Evolutionary conservation across 2,113 vertebrate species (phyloP), one percentile per base, ranked within the genome.

Genomic region (Xenopus borealis): DNA sequence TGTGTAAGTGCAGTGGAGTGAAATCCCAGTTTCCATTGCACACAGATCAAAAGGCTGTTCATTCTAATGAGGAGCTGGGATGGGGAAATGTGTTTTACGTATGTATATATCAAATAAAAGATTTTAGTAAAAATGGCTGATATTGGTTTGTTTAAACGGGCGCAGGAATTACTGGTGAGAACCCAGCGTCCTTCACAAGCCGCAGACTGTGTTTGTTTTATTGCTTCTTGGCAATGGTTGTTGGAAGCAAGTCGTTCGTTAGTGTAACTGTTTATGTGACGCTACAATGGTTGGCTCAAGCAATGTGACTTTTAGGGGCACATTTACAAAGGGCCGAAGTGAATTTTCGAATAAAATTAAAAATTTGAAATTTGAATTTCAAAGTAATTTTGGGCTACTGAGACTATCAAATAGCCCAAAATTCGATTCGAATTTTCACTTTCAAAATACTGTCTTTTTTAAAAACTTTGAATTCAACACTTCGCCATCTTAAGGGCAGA

Each of bases 71-170:
- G 19, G 30, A 66, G 14, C 33, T 66, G 53, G 10, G 17, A 62
- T 14, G 17, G 50, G 30, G 12, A 72, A 20, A 47, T 53, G 5
- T 19, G 40, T n/a, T 63, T 20, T 58, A 52, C 63, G 33, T 72
- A 52, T 58, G 65, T 18, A 66, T 73, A 58, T 20, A 66, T 30
- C 53, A 19, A 11, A 47, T 62, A 45, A 71, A 71, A 13, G 12
- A 8, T 14, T 62, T 71, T 62, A 63, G 23, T 63, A 72, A 63
- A 27, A 66, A 53, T 27, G 19, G n/a, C 50, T 73, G 1, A 27
- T 17, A 58, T n/a, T 57, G 13, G n/a, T 40, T 17, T 66, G 33
- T 58, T 3, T 55, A 50, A 27, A 27, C 18, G 44, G 40, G 47
- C 30, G 27, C 23, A 27, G 23, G 23, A 73, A 66, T 73, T 20